Conservation (phyloP, 2,797 vertebrate genomes). For the Lutjanus argentimaculatus region DNA sequence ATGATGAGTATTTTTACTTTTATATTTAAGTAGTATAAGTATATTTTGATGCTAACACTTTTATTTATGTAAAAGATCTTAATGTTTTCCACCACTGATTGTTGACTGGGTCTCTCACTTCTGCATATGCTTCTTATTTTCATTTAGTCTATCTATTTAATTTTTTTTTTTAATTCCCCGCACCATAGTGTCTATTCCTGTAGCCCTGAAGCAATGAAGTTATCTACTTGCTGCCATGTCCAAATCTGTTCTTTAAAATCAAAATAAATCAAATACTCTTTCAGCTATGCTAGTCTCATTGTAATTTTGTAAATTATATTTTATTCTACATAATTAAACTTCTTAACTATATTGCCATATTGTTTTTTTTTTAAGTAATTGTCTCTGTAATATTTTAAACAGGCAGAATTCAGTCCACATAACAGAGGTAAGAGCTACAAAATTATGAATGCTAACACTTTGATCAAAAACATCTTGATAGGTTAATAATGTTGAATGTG, state of each 20-base stretch:
- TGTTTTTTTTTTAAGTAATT: not conserved
- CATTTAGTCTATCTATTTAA: not conserved
- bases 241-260: not conserved
- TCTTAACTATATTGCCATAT: not conserved
- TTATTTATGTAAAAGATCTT: too few relatives aligned
- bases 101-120: too few relatives aligned
- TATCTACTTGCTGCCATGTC: not conserved
- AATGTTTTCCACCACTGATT: too few relatives aligned
- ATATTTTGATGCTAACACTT: too few relatives aligned
- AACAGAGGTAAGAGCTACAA: conserved; percentile 48
- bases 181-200: not conserved
- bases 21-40: too few relatives aligned
- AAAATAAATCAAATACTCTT: not conserved
- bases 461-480: not conserved
- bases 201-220: not conserved
- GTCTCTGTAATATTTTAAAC: conserved; percentile 10
- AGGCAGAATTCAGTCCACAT: conserved; percentile 45
- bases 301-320: not conserved
- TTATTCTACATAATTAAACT: not conserved
- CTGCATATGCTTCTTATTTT: not conserved
- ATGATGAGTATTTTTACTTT: too few relatives aligned
- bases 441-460: not conserved
- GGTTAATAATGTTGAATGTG: not conserved
- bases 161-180: too few relatives aligned
- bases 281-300: not conserved